These are phyloP conservation scores for Enteromius radiatus DNA, from an alignment of 2,797 vertebrate genomes.

Conservation along the genomic window DNA sequence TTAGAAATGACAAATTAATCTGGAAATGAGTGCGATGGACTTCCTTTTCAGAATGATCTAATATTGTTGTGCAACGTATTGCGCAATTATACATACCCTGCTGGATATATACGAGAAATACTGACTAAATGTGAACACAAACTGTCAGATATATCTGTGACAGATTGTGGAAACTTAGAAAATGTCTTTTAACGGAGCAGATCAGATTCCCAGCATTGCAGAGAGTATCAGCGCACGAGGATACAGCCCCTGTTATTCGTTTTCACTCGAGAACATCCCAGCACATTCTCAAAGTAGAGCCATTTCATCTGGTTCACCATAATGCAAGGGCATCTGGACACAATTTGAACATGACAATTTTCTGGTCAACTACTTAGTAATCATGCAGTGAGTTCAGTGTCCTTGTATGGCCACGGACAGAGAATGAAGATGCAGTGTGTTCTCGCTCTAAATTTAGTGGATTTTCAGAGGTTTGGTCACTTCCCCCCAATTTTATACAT, in stretches of 20 bases:
- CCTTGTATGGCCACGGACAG: slow-evolving; percentile 55
- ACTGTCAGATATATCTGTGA: slow-evolving; percentile 57
- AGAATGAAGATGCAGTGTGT: slow-evolving; percentile 34
- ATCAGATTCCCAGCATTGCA: slow-evolving; percentile 15
- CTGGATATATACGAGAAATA: background rate
- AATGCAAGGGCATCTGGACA: slow-evolving; percentile 58
- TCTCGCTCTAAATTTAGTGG: slow-evolving; percentile 48
- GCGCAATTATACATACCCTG: slow-evolving; percentile 46
- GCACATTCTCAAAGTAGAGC: slow-evolving; percentile 24
- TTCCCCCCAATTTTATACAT: background rate
- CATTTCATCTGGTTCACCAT: slow-evolving; percentile 41
- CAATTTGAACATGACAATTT: slow-evolving; percentile 64
- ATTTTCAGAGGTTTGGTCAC: background rate
- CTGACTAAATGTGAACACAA: slow-evolving; percentile 4
- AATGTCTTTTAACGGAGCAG: slow-evolving; percentile 38
- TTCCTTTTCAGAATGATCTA: slow-evolving; percentile 45
- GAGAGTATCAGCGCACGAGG: slow-evolving; percentile 10
- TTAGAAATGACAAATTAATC: slow-evolving; percentile 61
- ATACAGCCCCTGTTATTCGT: background rate
- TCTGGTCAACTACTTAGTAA: slow-evolving; percentile 65
- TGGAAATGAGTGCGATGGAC: slow-evolving; percentile 46
- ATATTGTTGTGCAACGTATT: slow-evolving; percentile 62
- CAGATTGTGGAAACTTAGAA: slow-evolving; percentile 36
- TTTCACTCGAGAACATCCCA: slow-evolving; percentile 16
- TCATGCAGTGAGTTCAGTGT: slow-evolving; percentile 58